Evolutionary conservation across 2,888 invertebrate species (phyloP), one percentile per base, ranked within the genome.

Genomic region (Drosophila incognita): DNA sequence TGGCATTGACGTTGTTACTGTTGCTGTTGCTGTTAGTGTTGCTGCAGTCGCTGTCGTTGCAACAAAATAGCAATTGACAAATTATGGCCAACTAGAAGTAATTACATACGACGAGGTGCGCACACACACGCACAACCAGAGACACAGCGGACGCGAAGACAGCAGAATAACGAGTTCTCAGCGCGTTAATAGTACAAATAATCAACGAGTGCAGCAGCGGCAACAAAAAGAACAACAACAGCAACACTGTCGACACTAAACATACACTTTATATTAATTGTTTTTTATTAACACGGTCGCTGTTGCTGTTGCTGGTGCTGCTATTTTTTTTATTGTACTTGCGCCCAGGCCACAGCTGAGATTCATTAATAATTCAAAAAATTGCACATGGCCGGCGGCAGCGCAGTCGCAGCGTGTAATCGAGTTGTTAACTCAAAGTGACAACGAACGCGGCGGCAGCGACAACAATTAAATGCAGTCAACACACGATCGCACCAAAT

Each of bases 401-500:
- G 72, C 66, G 76, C 85, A 76, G 85, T 76, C 76, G 87, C 81
- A 68, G 74, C 82, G 79, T 90, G 89, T 91, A 91, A 91, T 90
- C 90, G 90, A 90, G 89, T 91, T 91, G 91, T 91, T 90, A 89
- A 84, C 80, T 87, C 88, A 81, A 83, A 82, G 82, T 89, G 90
- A 90, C 90, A 90, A 83, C 83, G 85, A 75, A 72, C 81, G 81
- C 76, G 74, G 58, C 70, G 60, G 56, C 72, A 69, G 52, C 61
- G 72, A 65, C 76, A 75, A 86, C 88, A 86, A 86, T 83, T 87
- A 87, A 88, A 83, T 88, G 83, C 86, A 88, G 85, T 79, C 81
- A 83, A 84, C 79, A 86, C 83, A 87, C 85, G 83, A 87, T 83
- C 84, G 56, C 76, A 60, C 57, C 74, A 61, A 69, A 67, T 52